Percentiles rank a stretch among this genome's conserved stretches.
Conservation (phyloP, 2,797 vertebrate species). For the Gobio occitaniae region DNA sequence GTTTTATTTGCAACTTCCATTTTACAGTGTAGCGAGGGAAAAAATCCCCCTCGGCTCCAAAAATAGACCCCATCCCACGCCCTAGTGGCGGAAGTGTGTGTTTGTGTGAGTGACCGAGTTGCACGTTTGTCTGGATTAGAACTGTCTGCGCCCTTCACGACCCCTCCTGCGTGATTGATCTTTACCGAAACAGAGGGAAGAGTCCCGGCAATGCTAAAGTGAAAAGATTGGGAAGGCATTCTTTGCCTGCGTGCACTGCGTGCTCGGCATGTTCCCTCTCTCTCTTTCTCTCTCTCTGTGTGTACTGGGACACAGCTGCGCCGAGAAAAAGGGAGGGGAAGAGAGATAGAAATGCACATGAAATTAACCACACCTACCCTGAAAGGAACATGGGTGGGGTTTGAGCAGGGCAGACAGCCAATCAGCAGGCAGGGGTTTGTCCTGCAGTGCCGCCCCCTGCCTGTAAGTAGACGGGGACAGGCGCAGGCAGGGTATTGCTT, state of each 20-base stretch:
- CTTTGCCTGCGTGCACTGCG: conserved; percentile 70
- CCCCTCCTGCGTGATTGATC: conserved; percentile 1
- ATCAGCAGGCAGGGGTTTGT: conserved; percentile 65
- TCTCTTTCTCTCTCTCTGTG: conserved; percentile 28
- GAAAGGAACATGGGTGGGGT: conserved; percentile 73
- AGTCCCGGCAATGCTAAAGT: not conserved
- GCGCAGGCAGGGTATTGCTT: conserved; percentile 67
- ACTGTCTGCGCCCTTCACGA: not conserved
- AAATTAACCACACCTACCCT: conserved; percentile 55
- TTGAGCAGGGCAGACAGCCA: conserved; percentile 68
- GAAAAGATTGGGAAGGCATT: conserved; percentile 14
- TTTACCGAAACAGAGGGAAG: not conserved
- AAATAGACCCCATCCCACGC: conserved; percentile 74
- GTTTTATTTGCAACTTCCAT: not conserved
- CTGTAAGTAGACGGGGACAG: conserved; percentile 67
- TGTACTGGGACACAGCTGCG: conserved; percentile 72
- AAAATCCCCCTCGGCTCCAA: conserved; percentile 75
- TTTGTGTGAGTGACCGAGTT: conserved; percentile 14
- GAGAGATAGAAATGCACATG: conserved; percentile 13
- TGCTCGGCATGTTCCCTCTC: conserved; percentile 60
- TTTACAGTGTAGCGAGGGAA: not conserved
- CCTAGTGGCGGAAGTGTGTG: conserved; percentile 32
- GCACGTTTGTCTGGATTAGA: not conserved
- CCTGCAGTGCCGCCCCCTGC: conserved; percentile 59
- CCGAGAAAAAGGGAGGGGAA: conserved; percentile 60